Conservation (phyloP, 2,113 vertebrate species). For the Empidonax alnorum region DNA sequence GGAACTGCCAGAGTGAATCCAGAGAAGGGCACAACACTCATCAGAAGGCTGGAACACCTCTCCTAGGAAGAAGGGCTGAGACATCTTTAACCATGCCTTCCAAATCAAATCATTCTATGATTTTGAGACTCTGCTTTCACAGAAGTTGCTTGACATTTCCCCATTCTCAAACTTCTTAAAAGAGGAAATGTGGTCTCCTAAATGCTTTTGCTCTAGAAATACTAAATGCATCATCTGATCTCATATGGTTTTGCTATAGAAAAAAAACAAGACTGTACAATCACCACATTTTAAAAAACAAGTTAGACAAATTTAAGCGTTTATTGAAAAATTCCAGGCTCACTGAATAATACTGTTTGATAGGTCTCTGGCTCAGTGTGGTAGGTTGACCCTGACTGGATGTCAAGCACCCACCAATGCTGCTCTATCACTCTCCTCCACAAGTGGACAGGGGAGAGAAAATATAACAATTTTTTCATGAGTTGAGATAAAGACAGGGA, state of each 20-base stretch:
- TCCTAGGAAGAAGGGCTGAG: neutral
- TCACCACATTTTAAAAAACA: neutral
- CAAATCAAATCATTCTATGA: neutral
- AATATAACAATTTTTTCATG: neutral
- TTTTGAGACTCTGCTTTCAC: neutral
- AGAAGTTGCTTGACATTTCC: neutral
- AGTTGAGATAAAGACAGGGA: neutral
- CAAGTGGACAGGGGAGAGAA: neutral
- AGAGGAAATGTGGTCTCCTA: neutral
- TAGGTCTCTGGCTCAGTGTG: neutral
- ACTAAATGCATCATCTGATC: neutral
- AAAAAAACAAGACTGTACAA: neutral
- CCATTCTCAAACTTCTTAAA: neutral
- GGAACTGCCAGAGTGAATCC: accelerated
- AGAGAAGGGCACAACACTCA: neutral
- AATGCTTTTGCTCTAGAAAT: neutral
- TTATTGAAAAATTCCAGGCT: neutral
- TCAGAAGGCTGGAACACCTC: neutral
- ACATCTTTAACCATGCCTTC: neutral
- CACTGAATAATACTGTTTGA: neutral
- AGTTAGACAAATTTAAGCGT: neutral
- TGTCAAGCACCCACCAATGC: neutral
- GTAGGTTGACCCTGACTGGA: neutral
- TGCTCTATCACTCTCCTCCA: neutral
- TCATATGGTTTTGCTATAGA: neutral